These are phyloP conservation scores for Dicaeum eximium DNA, from an alignment of 2,113 vertebrate species.

Conservation along the genomic window DNA sequence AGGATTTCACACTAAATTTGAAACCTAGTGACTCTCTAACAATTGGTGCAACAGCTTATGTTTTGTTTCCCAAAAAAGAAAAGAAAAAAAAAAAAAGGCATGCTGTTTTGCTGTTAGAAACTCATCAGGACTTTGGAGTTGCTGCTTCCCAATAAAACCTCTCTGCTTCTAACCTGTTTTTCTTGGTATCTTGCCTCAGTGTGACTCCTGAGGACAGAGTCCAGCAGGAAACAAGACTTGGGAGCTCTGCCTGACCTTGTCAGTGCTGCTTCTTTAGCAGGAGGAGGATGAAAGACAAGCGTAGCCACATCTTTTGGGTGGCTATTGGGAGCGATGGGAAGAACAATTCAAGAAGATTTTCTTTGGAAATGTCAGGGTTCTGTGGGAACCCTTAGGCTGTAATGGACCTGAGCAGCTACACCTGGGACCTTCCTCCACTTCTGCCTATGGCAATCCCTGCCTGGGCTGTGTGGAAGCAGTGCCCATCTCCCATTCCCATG, in stretches of 20 bases:
- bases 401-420: neutral
- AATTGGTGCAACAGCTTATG: neutral
- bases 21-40: neutral
- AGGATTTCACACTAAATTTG: neutral
- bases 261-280: neutral
- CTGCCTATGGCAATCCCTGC: fast-evolving
- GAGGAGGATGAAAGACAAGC: neutral
- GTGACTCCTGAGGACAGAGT: neutral
- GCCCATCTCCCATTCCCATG: neutral
- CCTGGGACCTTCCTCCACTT: neutral
- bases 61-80: neutral
- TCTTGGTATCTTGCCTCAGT: neutral
- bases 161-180: neutral
- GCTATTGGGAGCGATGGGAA: neutral
- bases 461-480: neutral
- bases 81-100: neutral
- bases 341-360: neutral
- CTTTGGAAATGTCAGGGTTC: neutral
- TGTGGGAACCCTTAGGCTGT: too few species aligned
- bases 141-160: neutral
- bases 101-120: neutral
- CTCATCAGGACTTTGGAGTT: neutral
- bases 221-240: neutral
- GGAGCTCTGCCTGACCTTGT: neutral
- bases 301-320: neutral